A percentile compares a stretch with the other conserved stretches of the same genome.
phyloP scores from a whole-genome alignment of 2,797 vertebrate species.

The Phrynocephalus guinanensis region DNA sequence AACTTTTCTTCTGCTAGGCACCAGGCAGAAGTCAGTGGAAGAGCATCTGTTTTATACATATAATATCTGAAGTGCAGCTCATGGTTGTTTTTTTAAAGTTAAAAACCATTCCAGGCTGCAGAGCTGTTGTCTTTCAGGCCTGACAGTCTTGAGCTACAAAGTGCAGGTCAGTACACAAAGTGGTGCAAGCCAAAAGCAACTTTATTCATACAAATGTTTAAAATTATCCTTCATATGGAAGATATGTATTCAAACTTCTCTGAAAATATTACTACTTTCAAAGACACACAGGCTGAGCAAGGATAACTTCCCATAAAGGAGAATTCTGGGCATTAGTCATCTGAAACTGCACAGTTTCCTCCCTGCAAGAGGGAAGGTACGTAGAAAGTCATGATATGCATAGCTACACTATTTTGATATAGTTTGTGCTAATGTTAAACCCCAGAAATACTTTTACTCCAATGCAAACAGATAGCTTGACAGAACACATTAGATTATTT shows the following conservation, averaged over 20 bases:
- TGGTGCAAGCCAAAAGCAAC: conserved; percentile 46
- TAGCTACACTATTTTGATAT: conserved; percentile 21
- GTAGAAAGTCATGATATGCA: conserved; percentile 4
- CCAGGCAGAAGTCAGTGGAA: no score
- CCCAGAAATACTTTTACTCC: conserved; percentile 16
- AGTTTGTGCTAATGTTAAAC: conserved; percentile 12
- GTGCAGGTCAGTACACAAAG: background rate
- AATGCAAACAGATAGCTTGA: conserved; percentile 17
- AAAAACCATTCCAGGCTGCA: background rate
- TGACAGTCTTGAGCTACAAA: background rate
- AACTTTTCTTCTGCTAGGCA: background rate
- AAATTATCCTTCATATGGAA: conserved; percentile 51
- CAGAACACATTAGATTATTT: background rate
- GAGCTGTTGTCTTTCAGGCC: background rate
- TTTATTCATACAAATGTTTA: conserved; percentile 58
- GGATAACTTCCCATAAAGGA: conserved; percentile 30
- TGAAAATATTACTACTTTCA: conserved; percentile 23
- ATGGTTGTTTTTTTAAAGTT: background rate
- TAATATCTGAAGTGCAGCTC: background rate
- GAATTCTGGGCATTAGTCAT: conserved; percentile 30
- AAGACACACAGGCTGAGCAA: conserved; percentile 25
- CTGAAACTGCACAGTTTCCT: conserved; percentile 2
- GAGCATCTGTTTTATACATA: background rate
- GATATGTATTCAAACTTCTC: conserved; percentile 40
- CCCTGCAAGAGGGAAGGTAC: conserved; percentile 29